Conservation (phyloP, 2,888 invertebrate species). For the Metellina segmentata region DNA sequence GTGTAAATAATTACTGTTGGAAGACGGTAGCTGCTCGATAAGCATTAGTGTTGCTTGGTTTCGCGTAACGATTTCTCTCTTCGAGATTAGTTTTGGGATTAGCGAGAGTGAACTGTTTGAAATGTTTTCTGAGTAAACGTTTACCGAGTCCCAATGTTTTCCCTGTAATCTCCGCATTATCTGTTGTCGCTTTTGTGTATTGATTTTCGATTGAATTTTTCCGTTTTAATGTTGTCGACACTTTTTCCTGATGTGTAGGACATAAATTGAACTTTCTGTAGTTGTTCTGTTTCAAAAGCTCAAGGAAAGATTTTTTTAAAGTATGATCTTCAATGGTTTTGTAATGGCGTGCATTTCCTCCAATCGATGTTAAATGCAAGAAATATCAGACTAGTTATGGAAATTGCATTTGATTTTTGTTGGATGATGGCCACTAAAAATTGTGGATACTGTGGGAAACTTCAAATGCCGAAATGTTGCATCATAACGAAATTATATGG, state of each 20-base stretch:
- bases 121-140: not conserved
- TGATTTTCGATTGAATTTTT: not conserved
- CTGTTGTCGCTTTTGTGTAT: not conserved
- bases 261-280: too few species aligned
- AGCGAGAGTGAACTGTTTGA: not conserved
- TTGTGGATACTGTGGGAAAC: too few species aligned
- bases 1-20: constrained; percentile 26
- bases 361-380: too few species aligned
- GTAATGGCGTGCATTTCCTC: too few species aligned
- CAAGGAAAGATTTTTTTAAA: too few species aligned
- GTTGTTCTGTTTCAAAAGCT: too few species aligned
- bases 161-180: not conserved
- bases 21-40: not conserved
- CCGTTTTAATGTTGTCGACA: not conserved
- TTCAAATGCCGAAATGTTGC: too few species aligned
- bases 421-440: too few species aligned
- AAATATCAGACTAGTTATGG: too few species aligned
- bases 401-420: too few species aligned
- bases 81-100: not conserved
- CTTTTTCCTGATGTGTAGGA: not conserved
- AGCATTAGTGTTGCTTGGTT: not conserved
- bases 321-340: too few species aligned
- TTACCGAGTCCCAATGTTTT: not conserved
- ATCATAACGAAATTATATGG: too few species aligned
- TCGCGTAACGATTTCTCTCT: not conserved